These are phyloP conservation scores for Drosophila koepferae DNA, from an alignment of 2,888 invertebrate genomes.

Conservation along the genomic window DNA sequence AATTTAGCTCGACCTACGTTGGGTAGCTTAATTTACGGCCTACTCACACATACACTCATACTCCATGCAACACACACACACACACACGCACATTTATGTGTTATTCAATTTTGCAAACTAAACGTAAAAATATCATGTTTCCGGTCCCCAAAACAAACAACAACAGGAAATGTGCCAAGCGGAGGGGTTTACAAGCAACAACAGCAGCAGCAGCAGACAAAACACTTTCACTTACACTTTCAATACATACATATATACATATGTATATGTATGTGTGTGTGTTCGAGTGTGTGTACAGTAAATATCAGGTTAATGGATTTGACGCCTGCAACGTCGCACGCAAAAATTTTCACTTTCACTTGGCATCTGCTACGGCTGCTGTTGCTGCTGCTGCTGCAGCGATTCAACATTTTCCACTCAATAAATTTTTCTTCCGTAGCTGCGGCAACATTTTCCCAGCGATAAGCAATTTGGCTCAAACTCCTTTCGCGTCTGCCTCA, in stretches of 20 bases:
- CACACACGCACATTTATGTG: slow-evolving; percentile 62
- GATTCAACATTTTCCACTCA: slow-evolving; percentile 79
- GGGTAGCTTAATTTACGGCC: slow-evolving; percentile 67
- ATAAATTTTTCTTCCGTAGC: slow-evolving; percentile 69
- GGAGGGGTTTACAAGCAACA: slow-evolving; percentile 6
- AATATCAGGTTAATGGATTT: slow-evolving; percentile 81
- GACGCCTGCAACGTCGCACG: slow-evolving; percentile 55
- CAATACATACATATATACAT: slow-evolving; percentile 7
- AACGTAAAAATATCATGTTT: slow-evolving; percentile 80
- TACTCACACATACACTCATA: slow-evolving; percentile 16
- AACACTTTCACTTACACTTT: slow-evolving; percentile 56
- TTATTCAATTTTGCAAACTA: slow-evolving; percentile 83
- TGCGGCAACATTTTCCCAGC: slow-evolving; percentile 74
- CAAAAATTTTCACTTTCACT: slow-evolving; percentile 68
- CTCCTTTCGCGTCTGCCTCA: slow-evolving; percentile 64
- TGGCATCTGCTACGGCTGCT: slow-evolving; percentile 36
- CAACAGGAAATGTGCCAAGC: slow-evolving; percentile 54
- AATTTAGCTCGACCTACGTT: slow-evolving; percentile 77
- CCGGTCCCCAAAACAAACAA: slow-evolving; percentile 56
- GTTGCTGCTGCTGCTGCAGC: slow-evolving; percentile 24
- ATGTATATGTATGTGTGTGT: slow-evolving; percentile 8
- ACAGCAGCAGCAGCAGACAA: slow-evolving; percentile 8
- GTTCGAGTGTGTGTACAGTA: slow-evolving; percentile 71
- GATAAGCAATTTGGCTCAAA: slow-evolving; percentile 71
- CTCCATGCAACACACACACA: neutral